These are phyloP conservation scores for Azorinus chamasolen DNA, from an alignment of 2,888 invertebrate species.

Conservation along the genomic window DNA sequence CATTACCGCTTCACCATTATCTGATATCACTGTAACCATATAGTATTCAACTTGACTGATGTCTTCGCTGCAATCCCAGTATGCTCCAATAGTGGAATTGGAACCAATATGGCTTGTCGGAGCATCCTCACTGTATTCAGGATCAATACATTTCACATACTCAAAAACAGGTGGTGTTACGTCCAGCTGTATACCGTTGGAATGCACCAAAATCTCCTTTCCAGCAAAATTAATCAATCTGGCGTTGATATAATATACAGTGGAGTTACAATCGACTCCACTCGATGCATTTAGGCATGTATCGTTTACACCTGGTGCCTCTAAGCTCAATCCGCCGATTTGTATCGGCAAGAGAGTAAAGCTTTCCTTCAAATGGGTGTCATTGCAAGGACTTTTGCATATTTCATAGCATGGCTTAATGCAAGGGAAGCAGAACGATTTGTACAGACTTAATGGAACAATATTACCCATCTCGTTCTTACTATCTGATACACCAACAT, in stretches of 20 bases:
- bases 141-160: conserved; percentile 71
- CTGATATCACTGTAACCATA: conserved; percentile 50
- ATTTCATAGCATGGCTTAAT: conserved; percentile 45
- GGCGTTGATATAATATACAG: conserved; percentile 69
- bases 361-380: conserved; percentile 24
- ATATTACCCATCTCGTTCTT: conserved; percentile 53
- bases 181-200: conserved; percentile 70
- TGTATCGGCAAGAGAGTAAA: conserved; percentile 51
- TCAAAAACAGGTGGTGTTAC: conserved; percentile 64
- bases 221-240: conserved; percentile 70
- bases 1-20: conserved; percentile 35
- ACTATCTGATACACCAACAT: conserved; percentile 66
- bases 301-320: conserved; percentile 6
- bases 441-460: conserved; percentile 34
- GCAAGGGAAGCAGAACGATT: conserved; percentile 65
- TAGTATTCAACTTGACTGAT: conserved; percentile 60
- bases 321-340: conserved; percentile 15
- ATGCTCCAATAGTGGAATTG: conserved; percentile 67
- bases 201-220: conserved; percentile 51
- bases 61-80: conserved; percentile 71
- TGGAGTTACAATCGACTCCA: conserved; percentile 31
- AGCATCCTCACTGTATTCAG: conserved; percentile 67
- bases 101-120: conserved; percentile 67
- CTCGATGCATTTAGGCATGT: conserved; percentile 30
- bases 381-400: conserved; percentile 50